Conservation (phyloP, 2,888 invertebrate genomes). For the Philaethria dido region DNA sequence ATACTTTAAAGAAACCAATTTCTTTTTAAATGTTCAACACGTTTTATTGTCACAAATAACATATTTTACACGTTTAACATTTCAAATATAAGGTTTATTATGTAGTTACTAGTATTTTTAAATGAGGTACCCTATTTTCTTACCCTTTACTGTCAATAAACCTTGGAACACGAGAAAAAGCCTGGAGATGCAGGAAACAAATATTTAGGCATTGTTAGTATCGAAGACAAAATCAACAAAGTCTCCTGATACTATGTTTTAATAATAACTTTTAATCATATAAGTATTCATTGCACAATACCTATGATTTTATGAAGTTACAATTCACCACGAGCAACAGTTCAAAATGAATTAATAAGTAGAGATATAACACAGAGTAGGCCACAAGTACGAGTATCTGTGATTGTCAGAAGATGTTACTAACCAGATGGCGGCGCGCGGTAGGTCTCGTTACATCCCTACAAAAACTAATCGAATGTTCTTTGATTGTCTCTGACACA, state of each 20-base stretch:
- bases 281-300: neutral
- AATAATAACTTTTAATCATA: neutral
- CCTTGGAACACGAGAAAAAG: no score
- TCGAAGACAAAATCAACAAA: no score
- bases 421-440: slow-evolving; percentile 78
- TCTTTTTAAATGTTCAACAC: slow-evolving; percentile 13
- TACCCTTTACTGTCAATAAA: no score
- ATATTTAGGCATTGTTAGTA: no score
- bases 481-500: slow-evolving; percentile 37
- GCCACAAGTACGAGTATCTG: slow-evolving; percentile 63
- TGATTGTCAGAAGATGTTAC: slow-evolving; percentile 78
- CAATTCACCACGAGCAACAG: neutral
- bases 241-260: neutral
- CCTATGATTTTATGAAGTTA: neutral
- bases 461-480: slow-evolving; percentile 57
- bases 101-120: neutral
- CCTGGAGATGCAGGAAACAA: no score
- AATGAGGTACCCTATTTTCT: neutral
- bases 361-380: slow-evolving; percentile 29
- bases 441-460: slow-evolving; percentile 64
- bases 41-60: slow-evolving; percentile 16
- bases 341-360: slow-evolving; percentile 20
- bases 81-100: neutral
- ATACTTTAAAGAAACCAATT: slow-evolving; percentile 23
- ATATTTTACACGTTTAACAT: slow-evolving; percentile 3